A percentile compares a stretch with the other conserved stretches of the same genome.
Evolutionary conservation across 1,140 invertebrate species (phyloP).

Genomic region (Sogatella furcifera): DNA sequence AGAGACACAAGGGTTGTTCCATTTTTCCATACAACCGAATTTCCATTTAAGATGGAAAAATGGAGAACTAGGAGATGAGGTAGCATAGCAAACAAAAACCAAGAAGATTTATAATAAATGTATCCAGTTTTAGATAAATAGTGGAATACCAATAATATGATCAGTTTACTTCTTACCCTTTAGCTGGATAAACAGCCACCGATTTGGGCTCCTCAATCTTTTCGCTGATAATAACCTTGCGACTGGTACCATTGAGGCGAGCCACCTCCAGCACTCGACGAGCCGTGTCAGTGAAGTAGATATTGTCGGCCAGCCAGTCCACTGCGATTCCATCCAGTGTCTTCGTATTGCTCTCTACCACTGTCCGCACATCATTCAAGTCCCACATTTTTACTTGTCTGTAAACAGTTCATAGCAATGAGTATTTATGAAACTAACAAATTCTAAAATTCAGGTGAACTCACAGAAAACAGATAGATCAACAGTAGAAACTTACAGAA

Average conservation of each 20-base stretch:
- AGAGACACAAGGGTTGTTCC: too few relatives aligned
- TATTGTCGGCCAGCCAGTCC: slow-evolving; percentile 79
- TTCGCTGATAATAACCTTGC: slow-evolving; percentile 56
- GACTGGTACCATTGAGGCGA: slow-evolving; percentile 61
- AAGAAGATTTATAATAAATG: too few relatives aligned
- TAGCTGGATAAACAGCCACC: slow-evolving; percentile 61
- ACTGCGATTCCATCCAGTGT: slow-evolving; percentile 74
- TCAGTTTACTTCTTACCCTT: slow-evolving; percentile 41
- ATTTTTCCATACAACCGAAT: too few relatives aligned
- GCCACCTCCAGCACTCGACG: slow-evolving; percentile 75
- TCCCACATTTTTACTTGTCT: slow-evolving; percentile 56
- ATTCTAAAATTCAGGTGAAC: too few relatives aligned
- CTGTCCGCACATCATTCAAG: slow-evolving; percentile 44
- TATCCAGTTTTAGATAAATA: background rate
- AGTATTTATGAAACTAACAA: too few relatives aligned
- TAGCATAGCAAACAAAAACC: too few relatives aligned
- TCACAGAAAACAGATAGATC: too few relatives aligned
- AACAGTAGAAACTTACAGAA: too few relatives aligned
- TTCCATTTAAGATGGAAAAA: too few relatives aligned
- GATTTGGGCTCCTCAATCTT: slow-evolving; percentile 65
- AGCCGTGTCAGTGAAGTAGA: slow-evolving; percentile 83
- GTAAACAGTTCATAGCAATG: slow-evolving; percentile 21
- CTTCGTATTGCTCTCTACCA: slow-evolving; percentile 48
- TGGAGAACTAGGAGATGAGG: too few relatives aligned
- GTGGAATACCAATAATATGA: background rate